Base-by-base conservation (phyloP, 2,797 vertebrate species). In the Leptodactylus fallax region DNA sequence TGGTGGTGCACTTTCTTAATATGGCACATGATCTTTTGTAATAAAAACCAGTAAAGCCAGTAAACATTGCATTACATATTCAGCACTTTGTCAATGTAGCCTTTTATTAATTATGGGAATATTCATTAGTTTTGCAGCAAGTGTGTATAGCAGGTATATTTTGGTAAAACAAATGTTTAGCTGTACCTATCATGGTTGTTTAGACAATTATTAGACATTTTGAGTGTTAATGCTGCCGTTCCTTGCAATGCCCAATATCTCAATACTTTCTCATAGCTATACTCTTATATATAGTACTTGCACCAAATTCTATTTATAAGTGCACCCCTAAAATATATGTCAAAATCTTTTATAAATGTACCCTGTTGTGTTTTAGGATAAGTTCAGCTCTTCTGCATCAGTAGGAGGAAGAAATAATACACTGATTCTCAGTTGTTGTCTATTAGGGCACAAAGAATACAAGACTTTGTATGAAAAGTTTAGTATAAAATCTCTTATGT, bases 401-500 rank as follows among this genome's bases (percentile, higher is more conserved):
- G 21, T 53, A 53, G 21, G n/a, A 47, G 13, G 60, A 27, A 23
- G 49, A 27, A 65, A 63, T 81, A 3, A 49, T 63, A 14, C 13
- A 47, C 27, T 81, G 10, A n/a, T 63, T 61, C n/a, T n/a, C 79
- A 81, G 36, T 81, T 47, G 19, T 17, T 45, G 9, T 45, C 53
- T 79, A 17, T 61, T 45, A 49, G 19, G 58, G 58, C 79, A 51
- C 60, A 65, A 23, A 81, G 36, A 45, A 45, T 79, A 58, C 13
- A 56, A 27, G 27, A 36, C 10, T 49, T 76, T 76, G 72, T 76
- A 76, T 80, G 17, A 45, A 45, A 60, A 60, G 14, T 36, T 80
- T 61, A 47, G 58, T 81, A 63, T 47, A 23, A 81, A 80, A 80
- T 61, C 27, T 56, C 53, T 76, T 77, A 61, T 77, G 36, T 85